phyloP scores from a whole-genome alignment of 2,113 vertebrate genomes.

The Istiophorus platypterus region DNA sequence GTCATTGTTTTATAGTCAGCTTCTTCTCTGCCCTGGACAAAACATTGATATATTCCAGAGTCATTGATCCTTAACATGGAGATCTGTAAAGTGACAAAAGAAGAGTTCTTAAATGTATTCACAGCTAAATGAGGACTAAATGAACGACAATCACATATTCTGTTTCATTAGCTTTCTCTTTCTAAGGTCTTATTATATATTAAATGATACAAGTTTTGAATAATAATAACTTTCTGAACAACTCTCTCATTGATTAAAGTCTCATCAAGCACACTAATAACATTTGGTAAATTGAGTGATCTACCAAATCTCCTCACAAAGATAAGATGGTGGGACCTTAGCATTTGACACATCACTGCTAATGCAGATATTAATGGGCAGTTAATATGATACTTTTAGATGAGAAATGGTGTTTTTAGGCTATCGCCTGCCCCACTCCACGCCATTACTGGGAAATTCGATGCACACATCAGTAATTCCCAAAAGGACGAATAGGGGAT shows the following conservation, averaged over 20 bases:
- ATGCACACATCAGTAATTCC: background rate
- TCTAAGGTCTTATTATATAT: background rate
- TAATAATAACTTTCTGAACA: background rate
- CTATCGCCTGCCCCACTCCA: fast-evolving
- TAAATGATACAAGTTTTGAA: background rate
- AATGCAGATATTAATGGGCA: background rate
- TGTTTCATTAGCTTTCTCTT: background rate
- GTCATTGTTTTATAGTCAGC: slow-evolving; percentile 89
- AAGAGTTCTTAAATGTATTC: background rate
- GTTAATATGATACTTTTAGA: background rate
- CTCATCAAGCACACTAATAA: background rate
- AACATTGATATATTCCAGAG: slow-evolving; percentile 88
- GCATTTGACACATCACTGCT: background rate
- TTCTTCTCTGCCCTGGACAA: slow-evolving; percentile 82
- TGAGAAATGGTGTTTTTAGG: background rate
- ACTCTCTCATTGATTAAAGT: background rate
- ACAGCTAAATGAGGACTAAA: background rate
- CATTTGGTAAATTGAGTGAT: background rate
- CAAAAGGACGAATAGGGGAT: background rate
- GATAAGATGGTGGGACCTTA: background rate
- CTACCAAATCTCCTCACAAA: background rate
- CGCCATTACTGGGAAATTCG: background rate
- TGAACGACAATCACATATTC: background rate
- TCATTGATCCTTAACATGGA: slow-evolving; percentile 85
- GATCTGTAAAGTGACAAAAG: slow-evolving; percentile 80